Base-by-base conservation (phyloP, 2,888 invertebrate genomes). In the Minunthozetes semirufus region DNA sequence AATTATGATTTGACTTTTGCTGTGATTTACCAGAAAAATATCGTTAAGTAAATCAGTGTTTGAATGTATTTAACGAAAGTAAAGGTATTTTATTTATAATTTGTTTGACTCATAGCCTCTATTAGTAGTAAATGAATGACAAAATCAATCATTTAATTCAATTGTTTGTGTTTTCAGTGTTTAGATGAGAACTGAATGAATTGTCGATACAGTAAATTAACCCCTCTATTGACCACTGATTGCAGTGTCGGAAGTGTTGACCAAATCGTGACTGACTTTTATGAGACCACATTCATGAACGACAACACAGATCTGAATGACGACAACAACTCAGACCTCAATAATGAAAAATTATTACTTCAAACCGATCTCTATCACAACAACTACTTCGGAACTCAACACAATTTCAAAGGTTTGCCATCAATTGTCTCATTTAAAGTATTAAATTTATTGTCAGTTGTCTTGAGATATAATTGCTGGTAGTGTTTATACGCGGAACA, bases 151-250 rank as follows among this genome's bases (percentile, higher is more conserved):
- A 25, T 25, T 56, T 25, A 25, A 9, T 22, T 25, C 1, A 9
- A 53, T 53, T 53, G 6, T 5, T 19, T 53, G n/a, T 8, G 53
- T 19, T 15, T 13, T 15, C 48, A 48, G 13, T 48, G 17, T 17
- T 48, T n/a, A 53, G n/a, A 53, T 15, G 19, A 63, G 33, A 63
- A 63, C 38, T 63, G 63, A 63, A 63, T 63, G 63, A 63, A 33
- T 22, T 63, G 63, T 38, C 29, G 63, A 33, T 63, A 63, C 63
- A 63, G 33, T 33, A 63, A 63, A 63, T 19, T 63, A 33, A 63
- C 38, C 17, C 15, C 63, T 33, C 9, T 63, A 27, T 19, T 63
- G 63, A 63, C 33, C 33, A 63, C 63, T 33, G 63, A 63, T 19
- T 29, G 11, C 56, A 56, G 22, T 13, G 25, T 11, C 25, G 22